phyloP scores from a whole-genome alignment of 2,797 vertebrate genomes.

The Sebastes diaconus region DNA sequence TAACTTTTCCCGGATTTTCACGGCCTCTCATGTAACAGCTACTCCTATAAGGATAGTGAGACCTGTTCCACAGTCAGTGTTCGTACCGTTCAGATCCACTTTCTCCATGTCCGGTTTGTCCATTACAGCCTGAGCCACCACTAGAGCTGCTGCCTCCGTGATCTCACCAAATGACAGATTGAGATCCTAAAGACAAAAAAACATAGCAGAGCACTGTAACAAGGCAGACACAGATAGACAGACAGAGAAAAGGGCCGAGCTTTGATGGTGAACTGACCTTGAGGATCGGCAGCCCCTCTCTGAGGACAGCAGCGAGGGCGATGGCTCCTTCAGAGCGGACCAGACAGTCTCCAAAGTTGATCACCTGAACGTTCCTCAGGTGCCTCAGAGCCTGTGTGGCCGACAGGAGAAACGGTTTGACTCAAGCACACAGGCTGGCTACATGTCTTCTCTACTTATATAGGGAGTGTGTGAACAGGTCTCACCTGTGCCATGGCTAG shows the following conservation, averaged over 20 bases:
- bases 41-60: too few relatives aligned
- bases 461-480: neutral
- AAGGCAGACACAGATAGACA: too few relatives aligned
- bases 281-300: constrained; percentile 90
- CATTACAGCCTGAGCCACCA: constrained; percentile 85
- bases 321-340: constrained; percentile 93
- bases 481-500: constrained; percentile 93
- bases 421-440: neutral
- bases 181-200: constrained; percentile 84
- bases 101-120: constrained; percentile 90
- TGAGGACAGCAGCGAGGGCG: constrained; percentile 84
- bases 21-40: fast-evolving
- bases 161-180: constrained; percentile 97
- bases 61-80: fast-evolving
- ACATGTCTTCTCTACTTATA: neutral
- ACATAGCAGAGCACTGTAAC: neutral
- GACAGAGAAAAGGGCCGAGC: neutral
- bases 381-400: constrained; percentile 86
- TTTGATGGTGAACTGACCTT: constrained; percentile 79
- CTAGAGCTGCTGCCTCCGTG: constrained; percentile 89
- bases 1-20: neutral
- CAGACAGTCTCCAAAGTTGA: constrained; percentile 97
- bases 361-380: constrained; percentile 89
- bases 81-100: constrained; percentile 93
- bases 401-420: neutral